phyloP scores from a whole-genome alignment of 1,140 invertebrate genomes.

The Euura saliciscinereae region DNA sequence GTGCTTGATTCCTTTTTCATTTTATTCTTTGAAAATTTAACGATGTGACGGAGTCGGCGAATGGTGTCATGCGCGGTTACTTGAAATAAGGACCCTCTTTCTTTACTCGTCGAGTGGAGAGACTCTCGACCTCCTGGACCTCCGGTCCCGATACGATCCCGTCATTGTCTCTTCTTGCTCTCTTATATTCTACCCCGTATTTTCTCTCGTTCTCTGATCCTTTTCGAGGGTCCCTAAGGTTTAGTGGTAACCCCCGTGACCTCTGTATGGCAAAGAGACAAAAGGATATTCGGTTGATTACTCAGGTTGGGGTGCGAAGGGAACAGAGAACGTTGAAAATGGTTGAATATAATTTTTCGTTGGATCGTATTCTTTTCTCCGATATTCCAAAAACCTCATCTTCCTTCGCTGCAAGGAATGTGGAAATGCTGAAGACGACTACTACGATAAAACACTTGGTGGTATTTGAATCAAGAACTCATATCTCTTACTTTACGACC shows the following conservation, averaged over 20 bases:
- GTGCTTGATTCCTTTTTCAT: too few species aligned
- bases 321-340: too few species aligned
- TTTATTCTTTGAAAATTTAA: too few species aligned
- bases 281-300: too few species aligned
- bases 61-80: background rate
- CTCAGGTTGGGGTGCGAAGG: too few species aligned
- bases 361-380: too few species aligned
- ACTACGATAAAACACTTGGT: background rate
- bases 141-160: background rate
- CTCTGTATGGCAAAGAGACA: too few species aligned
- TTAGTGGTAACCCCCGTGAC: too few species aligned
- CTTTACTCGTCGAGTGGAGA: background rate
- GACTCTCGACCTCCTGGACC: background rate
- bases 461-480: slow-evolving; percentile 1
- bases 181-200: too few species aligned
- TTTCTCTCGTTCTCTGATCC: background rate
- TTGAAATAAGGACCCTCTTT: background rate
- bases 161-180: background rate
- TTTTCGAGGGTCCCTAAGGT: background rate
- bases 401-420: background rate
- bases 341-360: too few species aligned
- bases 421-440: background rate
- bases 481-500: background rate
- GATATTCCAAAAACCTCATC: too few species aligned
- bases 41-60: too few species aligned